phyloP scores from a whole-genome alignment of 1,140 invertebrate species.

The Drosophila nebulosa region DNA sequence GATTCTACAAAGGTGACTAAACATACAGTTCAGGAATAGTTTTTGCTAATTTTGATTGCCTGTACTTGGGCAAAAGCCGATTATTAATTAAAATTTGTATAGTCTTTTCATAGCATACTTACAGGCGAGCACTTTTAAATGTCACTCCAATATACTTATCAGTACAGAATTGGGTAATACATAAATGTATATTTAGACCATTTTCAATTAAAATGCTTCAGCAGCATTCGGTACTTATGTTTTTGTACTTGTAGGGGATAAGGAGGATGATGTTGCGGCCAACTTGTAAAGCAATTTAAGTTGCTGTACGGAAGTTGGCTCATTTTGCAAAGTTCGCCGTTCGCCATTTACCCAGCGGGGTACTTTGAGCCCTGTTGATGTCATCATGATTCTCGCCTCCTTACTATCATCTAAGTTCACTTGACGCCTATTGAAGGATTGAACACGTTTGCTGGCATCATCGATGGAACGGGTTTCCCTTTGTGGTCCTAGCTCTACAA shows the following conservation, averaged over 20 bases:
- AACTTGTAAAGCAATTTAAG: slow-evolving; percentile 74
- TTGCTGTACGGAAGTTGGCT: slow-evolving; percentile 50
- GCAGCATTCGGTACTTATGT: background rate
- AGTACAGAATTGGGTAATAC: no score
- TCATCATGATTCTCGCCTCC: slow-evolving; percentile 26
- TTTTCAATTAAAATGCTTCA: no score
- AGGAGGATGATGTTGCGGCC: slow-evolving; percentile 39
- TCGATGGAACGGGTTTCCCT: slow-evolving; percentile 85
- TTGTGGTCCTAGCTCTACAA: slow-evolving; percentile 90
- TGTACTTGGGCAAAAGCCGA: background rate
- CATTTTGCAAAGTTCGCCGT: slow-evolving; percentile 9
- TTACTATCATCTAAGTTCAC: slow-evolving; percentile 51
- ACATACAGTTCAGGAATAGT: no score
- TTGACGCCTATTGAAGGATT: slow-evolving; percentile 74
- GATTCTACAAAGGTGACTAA: no score
- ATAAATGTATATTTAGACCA: no score
- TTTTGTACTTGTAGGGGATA: slow-evolving; percentile 1
- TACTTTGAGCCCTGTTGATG: no score
- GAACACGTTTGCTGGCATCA: slow-evolving; percentile 37
- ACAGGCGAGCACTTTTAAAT: no score
- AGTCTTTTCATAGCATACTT: background rate
- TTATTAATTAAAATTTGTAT: background rate
- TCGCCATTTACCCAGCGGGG: slow-evolving; percentile 71
- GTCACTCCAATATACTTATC: background rate
- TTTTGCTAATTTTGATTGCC: no score